Evolutionary conservation across 2,113 vertebrate species (phyloP).

Genomic region (Corvus cornix): DNA sequence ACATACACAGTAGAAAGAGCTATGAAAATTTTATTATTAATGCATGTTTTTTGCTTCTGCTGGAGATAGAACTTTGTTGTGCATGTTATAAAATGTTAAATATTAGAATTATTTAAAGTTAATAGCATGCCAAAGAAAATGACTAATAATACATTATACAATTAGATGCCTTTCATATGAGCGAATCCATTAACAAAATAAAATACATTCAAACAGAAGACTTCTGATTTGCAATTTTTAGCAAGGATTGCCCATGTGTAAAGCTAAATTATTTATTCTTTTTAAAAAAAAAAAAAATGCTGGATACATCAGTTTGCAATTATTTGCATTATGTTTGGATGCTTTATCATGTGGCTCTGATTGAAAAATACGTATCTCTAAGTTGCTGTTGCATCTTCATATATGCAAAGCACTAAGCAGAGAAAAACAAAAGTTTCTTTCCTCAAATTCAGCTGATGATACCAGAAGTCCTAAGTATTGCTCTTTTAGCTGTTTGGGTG

Average conservation of each 20-base stretch:
- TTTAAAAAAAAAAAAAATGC: not conserved
- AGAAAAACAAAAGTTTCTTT: not conserved
- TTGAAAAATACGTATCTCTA: constrained; percentile 59
- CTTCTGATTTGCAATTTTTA: constrained; percentile 75
- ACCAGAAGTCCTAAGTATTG: not conserved
- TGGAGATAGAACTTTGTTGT: constrained; percentile 73
- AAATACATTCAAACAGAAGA: constrained; percentile 73
- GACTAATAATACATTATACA: constrained; percentile 80
- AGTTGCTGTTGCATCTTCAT: constrained; percentile 17
- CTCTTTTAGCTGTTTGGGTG: not conserved
- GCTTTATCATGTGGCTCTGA: constrained; percentile 64
- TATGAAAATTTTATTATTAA: constrained; percentile 72
- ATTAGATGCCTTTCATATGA: constrained; percentile 82
- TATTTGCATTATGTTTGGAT: constrained; percentile 77
- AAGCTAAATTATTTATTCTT: constrained; percentile 78
- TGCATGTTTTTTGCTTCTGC: constrained; percentile 52
- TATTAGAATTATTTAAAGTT: constrained; percentile 81
- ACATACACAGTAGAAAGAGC: constrained; percentile 55
- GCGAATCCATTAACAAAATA: constrained; percentile 79
- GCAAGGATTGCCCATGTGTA: constrained; percentile 72
- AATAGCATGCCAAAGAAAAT: constrained; percentile 81
- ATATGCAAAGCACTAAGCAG: not conserved
- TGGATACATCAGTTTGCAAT: constrained; percentile 72
- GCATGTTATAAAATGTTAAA: constrained; percentile 77
- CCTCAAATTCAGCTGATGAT: not conserved